Conservation (phyloP, 2,797 vertebrate species). For the Simalia tracyae region DNA sequence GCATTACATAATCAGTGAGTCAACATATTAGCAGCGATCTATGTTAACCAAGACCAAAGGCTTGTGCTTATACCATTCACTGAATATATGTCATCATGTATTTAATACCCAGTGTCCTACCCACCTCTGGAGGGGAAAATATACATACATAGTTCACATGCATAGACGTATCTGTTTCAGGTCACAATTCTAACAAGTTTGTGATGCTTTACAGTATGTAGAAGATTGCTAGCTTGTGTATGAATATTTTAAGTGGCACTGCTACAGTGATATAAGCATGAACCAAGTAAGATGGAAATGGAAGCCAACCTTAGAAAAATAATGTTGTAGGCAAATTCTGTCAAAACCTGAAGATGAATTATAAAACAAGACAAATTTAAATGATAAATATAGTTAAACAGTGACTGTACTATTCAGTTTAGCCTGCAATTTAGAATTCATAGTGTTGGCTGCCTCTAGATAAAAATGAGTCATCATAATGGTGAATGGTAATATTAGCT, state of each 20-base stretch:
- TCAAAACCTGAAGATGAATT: not conserved
- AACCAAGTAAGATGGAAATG: not conserved
- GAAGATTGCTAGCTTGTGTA: not conserved
- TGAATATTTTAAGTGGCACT: not conserved
- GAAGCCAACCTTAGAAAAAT: not conserved
- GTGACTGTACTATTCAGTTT: not conserved
- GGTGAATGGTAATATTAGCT: not conserved
- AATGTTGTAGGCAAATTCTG: not conserved
- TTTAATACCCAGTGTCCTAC: not conserved
- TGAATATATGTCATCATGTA: not conserved
- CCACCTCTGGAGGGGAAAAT: not conserved
- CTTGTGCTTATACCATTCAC: not conserved
- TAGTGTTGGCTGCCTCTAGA: not conserved
- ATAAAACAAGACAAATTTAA: conserved; percentile 9
- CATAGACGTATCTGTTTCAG: not conserved
- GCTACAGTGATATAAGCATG: not conserved
- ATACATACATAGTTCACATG: not conserved
- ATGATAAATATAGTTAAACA: not conserved
- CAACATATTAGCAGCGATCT: not conserved
- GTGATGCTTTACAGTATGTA: not conserved
- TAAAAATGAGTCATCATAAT: not conserved
- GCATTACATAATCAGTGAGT: not conserved
- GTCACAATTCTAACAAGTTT: not conserved
- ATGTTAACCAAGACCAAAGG: too few species aligned
- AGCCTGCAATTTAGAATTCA: not conserved